Percentiles rank a stretch among this genome's conserved stretches.
Evolutionary conservation across 2,113 vertebrate species (phyloP).

Genomic region (Saguinus imperator): DNA sequence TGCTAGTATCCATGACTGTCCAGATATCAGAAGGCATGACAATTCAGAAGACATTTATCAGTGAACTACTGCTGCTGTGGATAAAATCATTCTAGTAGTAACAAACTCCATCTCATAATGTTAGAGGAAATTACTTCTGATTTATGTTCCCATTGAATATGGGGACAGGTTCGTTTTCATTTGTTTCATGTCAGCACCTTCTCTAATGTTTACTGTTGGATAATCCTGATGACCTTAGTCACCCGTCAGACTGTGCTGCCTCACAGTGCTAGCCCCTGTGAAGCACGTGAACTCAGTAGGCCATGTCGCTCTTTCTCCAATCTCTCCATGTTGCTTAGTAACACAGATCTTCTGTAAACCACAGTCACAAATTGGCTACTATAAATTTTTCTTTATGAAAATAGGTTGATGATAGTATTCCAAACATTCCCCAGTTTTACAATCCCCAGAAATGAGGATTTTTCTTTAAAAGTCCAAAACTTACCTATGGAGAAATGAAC

Average conservation of each 20-base stretch:
- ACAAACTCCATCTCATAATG: background rate
- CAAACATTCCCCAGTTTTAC: background rate
- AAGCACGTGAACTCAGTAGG: background rate
- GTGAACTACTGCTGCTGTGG: background rate
- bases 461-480: background rate
- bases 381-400: background rate
- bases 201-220: background rate
- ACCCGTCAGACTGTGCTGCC: background rate
- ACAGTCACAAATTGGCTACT: background rate
- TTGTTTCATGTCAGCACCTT: background rate
- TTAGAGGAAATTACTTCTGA: constrained; percentile 24
- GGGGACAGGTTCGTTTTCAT: background rate
- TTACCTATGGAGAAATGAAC: background rate
- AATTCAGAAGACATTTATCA: background rate
- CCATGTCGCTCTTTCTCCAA: background rate
- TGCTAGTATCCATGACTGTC: background rate
- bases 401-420: background rate
- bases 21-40: background rate
- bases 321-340: background rate
- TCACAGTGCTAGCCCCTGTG: background rate
- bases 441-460: background rate
- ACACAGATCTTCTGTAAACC: background rate
- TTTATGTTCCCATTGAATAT: background rate
- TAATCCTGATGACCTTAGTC: background rate
- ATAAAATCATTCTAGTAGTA: background rate